These are phyloP conservation scores for Genyomyrus donnyi DNA, from an alignment of 2,113 vertebrate genomes.

Conservation along the genomic window DNA sequence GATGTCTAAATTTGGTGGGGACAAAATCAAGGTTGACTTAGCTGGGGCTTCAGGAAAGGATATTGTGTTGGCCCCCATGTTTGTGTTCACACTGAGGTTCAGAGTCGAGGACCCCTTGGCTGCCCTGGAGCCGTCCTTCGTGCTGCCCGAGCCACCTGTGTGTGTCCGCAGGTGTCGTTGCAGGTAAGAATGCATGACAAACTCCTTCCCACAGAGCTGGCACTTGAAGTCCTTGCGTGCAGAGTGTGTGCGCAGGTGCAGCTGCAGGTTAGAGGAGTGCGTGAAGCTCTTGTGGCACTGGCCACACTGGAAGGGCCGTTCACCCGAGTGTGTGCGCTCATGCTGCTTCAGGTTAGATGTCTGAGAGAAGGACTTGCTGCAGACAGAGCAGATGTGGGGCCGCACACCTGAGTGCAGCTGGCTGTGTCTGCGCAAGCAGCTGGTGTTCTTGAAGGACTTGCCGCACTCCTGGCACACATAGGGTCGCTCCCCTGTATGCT, in stretches of 20 bases:
- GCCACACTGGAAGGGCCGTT: constrained; percentile 69
- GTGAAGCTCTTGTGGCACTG: constrained; percentile 77
- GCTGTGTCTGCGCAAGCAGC: constrained; percentile 77
- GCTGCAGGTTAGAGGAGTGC: constrained; percentile 80
- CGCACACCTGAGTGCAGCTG: constrained; percentile 84
- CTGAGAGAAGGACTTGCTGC: constrained; percentile 83
- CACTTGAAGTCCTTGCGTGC: constrained; percentile 76
- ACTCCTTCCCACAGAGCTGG: constrained; percentile 72
- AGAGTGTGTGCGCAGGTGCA: constrained; percentile 80
- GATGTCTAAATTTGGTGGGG: constrained; percentile 62
- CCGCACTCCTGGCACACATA: constrained; percentile 82
- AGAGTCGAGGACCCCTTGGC: constrained; percentile 49
- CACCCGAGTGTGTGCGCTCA: constrained; percentile 80
- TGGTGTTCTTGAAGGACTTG: constrained; percentile 88
- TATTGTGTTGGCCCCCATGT: constrained; percentile 50
- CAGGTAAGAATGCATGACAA: constrained; percentile 84
- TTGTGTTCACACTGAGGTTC: constrained; percentile 28
- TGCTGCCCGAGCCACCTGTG: constrained; percentile 11
- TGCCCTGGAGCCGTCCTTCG: constrained; percentile 44
- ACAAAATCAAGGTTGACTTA: constrained; percentile 64
- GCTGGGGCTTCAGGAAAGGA: constrained; percentile 61
- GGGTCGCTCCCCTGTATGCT: constrained; percentile 82
- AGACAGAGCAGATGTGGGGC: constrained; percentile 73
- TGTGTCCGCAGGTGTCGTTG: constrained; percentile 76
- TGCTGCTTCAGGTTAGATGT: constrained; percentile 86